A percentile compares a stretch with the other conserved stretches of the same genome.
Conservation (phyloP, 2,888 invertebrate species). For the Drosophila barbarae region DNA sequence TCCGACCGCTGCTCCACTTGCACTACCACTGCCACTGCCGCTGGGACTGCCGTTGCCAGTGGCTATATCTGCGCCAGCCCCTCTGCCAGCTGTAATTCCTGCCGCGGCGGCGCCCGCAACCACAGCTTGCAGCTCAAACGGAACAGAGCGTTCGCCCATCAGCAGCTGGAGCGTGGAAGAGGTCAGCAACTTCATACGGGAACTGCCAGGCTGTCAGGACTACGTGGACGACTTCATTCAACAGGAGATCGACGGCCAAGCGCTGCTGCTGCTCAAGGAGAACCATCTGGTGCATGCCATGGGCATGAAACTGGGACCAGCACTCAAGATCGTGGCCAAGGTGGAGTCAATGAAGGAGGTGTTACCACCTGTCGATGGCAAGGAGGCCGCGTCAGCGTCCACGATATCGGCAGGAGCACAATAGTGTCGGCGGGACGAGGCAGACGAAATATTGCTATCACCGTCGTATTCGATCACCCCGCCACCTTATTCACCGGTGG, state of each 20-base stretch:
- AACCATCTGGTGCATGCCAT: conserved; percentile 97
- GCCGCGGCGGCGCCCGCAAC: conserved; percentile 20
- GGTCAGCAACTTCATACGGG: conserved; percentile 93
- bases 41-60: conserved; percentile 22
- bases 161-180: conserved; percentile 86
- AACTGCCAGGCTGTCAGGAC: conserved; percentile 92
- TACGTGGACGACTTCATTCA: conserved; percentile 96
- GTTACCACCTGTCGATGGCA: conserved; percentile 43
- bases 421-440: conserved; percentile 45
- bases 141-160: conserved; percentile 71
- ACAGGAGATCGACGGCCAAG: conserved; percentile 98
- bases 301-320: conserved; percentile 97
- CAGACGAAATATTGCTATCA: conserved; percentile 18
- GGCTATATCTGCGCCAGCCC: conserved; percentile 6
- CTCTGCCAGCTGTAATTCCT: conserved; percentile 23
- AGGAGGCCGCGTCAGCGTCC: conserved; percentile 37
- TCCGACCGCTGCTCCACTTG: conserved; percentile 5
- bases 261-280: conserved; percentile 92
- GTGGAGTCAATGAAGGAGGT: conserved; percentile 87
- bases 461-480: conserved; percentile 54
- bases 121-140: conserved; percentile 20
- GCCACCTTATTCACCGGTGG: conserved; percentile 53
- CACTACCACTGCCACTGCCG: conserved; percentile 6
- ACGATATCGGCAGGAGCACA: conserved; percentile 22
- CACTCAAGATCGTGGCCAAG: conserved; percentile 95